Conservation (phyloP, 2,113 vertebrate species). For the Amphiprion ocellaris region DNA sequence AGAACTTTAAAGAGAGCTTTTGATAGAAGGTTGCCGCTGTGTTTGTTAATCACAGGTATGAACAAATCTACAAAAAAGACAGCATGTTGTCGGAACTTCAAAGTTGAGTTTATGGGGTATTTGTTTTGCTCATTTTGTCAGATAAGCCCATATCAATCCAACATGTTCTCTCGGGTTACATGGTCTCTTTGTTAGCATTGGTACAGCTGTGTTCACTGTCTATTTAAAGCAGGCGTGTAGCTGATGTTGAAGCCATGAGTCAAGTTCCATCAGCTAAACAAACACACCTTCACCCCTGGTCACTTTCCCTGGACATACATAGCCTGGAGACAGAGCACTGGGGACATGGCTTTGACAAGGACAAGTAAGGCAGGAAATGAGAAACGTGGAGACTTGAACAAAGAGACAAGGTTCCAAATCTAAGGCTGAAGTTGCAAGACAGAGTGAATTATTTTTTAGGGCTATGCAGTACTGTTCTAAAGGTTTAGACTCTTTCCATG, state of each 20-base stretch:
- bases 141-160: not conserved
- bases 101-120: too few species aligned
- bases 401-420: not conserved
- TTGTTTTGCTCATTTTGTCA: not conserved
- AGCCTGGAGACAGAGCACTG: not conserved
- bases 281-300: slow-evolving; percentile 45
- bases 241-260: not conserved
- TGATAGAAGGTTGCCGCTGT: too few species aligned
- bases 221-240: slow-evolving; percentile 18
- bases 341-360: slow-evolving; percentile 5
- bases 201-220: not conserved
- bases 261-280: slow-evolving; percentile 46
- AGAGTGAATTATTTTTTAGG: too few species aligned
- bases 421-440: too few species aligned
- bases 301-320: slow-evolving; percentile 23
- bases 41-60: too few species aligned
- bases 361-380: slow-evolving; percentile 3
- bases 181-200: not conserved
- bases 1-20: not conserved
- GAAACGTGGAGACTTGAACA: not conserved
- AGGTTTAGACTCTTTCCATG: too few species aligned
- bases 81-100: too few species aligned
- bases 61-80: too few species aligned
- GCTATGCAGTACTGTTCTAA: too few species aligned
- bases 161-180: not conserved